A percentile compares a stretch with the other conserved stretches of the same genome.
These are phyloP conservation scores for Theristicus caerulescens DNA, from an alignment of 2,113 vertebrate genomes.

Conservation along the genomic window DNA sequence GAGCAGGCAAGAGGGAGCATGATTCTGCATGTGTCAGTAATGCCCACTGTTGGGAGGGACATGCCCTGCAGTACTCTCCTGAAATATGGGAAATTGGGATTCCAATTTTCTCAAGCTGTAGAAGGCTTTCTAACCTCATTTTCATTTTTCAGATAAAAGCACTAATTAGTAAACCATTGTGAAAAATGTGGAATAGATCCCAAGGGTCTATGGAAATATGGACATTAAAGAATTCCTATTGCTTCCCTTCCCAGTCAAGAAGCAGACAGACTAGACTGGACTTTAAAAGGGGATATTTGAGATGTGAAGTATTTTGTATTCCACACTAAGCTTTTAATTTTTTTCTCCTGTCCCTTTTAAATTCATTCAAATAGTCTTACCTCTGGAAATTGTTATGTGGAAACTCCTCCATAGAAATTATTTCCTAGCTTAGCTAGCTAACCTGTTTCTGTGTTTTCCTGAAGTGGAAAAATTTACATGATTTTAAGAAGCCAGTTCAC, in stretches of 20 bases:
- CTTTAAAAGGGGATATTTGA: background rate
- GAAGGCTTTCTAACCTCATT: background rate
- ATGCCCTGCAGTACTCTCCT: background rate
- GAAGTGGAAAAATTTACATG: background rate
- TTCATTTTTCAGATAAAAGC: background rate
- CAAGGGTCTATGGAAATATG: background rate
- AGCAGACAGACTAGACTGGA: background rate
- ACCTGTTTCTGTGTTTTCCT: background rate
- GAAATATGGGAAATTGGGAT: background rate
- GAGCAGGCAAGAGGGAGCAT: background rate
- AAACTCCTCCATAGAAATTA: background rate
- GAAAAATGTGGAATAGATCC: background rate
- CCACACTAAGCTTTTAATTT: background rate
- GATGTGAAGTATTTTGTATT: background rate
- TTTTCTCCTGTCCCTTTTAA: fast-evolving
- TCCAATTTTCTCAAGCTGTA: background rate
- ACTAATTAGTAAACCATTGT: background rate
- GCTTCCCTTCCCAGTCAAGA: background rate
- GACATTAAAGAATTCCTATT: background rate
- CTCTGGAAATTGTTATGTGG: background rate
- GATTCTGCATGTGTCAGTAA: background rate
- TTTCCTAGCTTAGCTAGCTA: background rate
- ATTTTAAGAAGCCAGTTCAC: background rate
- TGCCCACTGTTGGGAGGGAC: background rate
- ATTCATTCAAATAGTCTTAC: background rate